Conservation (phyloP, 2,113 vertebrate species). For the Propithecus coquereli region DNA sequence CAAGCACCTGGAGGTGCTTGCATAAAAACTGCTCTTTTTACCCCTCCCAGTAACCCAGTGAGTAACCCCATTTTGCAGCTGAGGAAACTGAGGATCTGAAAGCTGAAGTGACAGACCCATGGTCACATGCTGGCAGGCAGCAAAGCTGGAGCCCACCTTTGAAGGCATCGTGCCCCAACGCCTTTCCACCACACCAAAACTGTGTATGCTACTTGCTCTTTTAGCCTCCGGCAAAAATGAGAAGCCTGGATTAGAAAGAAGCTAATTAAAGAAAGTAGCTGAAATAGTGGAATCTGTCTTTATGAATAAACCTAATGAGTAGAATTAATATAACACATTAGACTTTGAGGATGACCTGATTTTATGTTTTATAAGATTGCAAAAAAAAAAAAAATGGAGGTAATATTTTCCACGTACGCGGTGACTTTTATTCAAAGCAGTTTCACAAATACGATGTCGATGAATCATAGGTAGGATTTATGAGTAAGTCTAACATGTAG, state of each 20-base stretch:
- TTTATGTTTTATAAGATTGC: neutral
- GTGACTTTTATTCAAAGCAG: conserved; percentile 41
- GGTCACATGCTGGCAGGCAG: neutral
- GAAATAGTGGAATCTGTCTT: neutral
- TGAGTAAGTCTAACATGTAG: conserved; percentile 34
- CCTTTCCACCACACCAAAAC: neutral
- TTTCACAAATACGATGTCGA: conserved; percentile 43
- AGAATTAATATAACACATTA: neutral
- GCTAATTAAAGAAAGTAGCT: neutral
- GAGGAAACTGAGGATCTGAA: neutral
- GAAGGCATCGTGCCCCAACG: neutral
- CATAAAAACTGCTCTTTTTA: neutral
- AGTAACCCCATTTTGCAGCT: neutral
- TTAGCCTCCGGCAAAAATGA: neutral
- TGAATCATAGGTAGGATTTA: conserved; percentile 66
- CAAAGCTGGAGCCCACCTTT: neutral
- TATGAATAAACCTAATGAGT: neutral
- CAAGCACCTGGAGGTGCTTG: neutral
- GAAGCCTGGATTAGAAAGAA: neutral
- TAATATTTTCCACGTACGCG: conserved; percentile 30
- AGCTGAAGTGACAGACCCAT: neutral
- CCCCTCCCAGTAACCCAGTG: neutral
- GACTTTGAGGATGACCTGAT: neutral
- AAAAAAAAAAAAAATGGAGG: neutral
- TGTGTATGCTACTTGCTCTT: neutral